Conservation (phyloP, 2,113 vertebrate genomes). For the Crypturellus undulatus region DNA sequence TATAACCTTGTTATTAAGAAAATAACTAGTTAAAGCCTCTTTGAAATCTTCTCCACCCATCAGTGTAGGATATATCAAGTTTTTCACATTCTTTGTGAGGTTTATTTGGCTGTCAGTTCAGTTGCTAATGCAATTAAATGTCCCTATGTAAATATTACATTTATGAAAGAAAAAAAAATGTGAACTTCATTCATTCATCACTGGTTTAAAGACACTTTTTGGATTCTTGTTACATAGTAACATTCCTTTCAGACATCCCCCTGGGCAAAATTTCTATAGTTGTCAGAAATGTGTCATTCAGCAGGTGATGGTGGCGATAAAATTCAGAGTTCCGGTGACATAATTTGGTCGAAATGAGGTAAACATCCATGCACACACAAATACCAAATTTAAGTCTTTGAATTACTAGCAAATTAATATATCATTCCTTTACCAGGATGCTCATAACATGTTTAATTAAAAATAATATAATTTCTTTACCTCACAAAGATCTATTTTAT, state of each 20-base stretch:
- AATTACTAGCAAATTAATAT: background rate
- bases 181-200: slow-evolving; percentile 55
- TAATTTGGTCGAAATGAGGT: background rate
- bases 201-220: slow-evolving; percentile 41
- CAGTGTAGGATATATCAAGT: background rate
- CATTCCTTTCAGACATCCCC: slow-evolving; percentile 55
- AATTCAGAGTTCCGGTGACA: background rate
- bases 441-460: background rate
- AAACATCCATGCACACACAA: background rate
- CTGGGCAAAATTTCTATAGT: background rate
- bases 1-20: slow-evolving; percentile 50
- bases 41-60: slow-evolving; percentile 36
- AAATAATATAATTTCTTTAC: background rate
- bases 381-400: background rate
- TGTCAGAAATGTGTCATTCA: slow-evolving; percentile 54
- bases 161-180: slow-evolving; percentile 11
- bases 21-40: slow-evolving; percentile 34
- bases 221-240: slow-evolving; percentile 40
- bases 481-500: background rate
- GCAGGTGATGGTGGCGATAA: background rate
- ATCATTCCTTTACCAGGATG: background rate
- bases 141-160: background rate
- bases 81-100: slow-evolving; percentile 64
- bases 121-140: slow-evolving; percentile 54
- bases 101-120: slow-evolving; percentile 61